Base-by-base conservation (phyloP, 2,888 invertebrate genomes). In the Sphinx pinastri region DNA sequence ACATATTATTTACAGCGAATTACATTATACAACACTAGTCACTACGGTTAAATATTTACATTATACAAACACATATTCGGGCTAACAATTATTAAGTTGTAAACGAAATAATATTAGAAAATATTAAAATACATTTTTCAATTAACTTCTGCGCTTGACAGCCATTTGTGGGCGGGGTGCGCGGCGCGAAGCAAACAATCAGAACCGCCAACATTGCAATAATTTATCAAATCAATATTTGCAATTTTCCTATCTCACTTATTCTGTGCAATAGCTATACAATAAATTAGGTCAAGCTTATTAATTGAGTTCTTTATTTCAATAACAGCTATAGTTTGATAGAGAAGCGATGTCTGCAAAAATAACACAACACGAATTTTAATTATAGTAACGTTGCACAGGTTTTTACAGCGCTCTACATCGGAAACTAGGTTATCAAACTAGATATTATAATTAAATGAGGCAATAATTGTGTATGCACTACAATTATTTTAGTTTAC, bases 141-240 rank as follows among this genome's bases (percentile, higher is more conserved):
- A 73, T 74, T 77, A 77, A 72, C 75, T 81, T 75, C 79, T 77
- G 77, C 77, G 80, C 81, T 85, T 86, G 89, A 88, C 89, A 88
- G 88, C 86, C 87, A 88, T 88, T 87, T 77, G 83, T 85, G 86
- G 91, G 91, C 88, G 92, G 88, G 88, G 88, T 84, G 82, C 83
- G 81, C 81, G 77, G 84, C 81, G 82, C 81, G 79, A 83, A 85
- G 81, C 86, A 87, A 89, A 88, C 86, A 88, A 83, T 78, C 86
- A 80, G 76, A 71, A 71, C 77, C 83, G 74, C 88, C 89, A 91
- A 88, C 87, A 69, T 75, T 72, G 71, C 70, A 71, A 67, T 57
- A 70, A 71, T 38, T 70, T 71, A 12, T 38, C 73, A 76, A 81
- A 84, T 55, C 67, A 67, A 67, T 67, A 54, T n/a, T 31, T 25